These are phyloP conservation scores for Agrilus planipennis DNA, from an alignment of 1,140 invertebrate genomes.

Conservation along the genomic window DNA sequence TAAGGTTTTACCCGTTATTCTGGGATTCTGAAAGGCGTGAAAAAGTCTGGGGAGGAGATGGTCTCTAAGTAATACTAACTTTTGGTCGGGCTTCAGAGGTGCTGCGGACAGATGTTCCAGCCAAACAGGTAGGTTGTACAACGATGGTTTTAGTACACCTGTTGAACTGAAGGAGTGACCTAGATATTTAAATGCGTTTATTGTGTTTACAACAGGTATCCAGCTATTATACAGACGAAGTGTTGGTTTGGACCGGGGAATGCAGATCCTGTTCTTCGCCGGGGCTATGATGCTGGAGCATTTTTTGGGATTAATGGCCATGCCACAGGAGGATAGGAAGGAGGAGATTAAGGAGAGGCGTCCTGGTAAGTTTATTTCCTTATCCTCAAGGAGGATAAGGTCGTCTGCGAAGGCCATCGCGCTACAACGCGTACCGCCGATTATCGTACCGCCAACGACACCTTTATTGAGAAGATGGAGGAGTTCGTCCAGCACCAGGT, in stretches of 20 bases:
- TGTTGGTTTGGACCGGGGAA: conserved; percentile 5
- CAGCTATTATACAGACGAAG: conserved; percentile 9
- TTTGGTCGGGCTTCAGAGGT: conserved; percentile 28
- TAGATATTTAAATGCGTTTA: conserved; percentile 16
- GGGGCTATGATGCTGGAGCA: conserved; percentile 25
- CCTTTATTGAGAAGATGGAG: conserved; percentile 8
- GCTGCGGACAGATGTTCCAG: conserved; percentile 13
- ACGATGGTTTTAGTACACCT: conserved; percentile 13
- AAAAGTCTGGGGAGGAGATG: conserved; percentile 13
- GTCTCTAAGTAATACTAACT: conserved; percentile 8
- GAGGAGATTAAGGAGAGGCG: background rate
- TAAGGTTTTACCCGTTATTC: conserved; percentile 4
- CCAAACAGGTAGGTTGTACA: conserved; percentile 12
- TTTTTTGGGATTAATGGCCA: conserved; percentile 24
- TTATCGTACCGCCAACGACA: conserved; percentile 3
- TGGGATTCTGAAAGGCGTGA: conserved; percentile 14
- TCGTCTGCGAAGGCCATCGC: conserved; percentile 35
- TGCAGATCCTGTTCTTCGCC: conserved; percentile 10
- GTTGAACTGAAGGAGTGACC: conserved; percentile 9
- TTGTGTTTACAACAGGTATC: conserved; percentile 9
- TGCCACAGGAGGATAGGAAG: conserved; percentile 6
- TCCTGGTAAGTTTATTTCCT: conserved; percentile 6
- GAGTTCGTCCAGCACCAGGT: conserved; percentile 32
- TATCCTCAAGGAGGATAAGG: conserved; percentile 23
- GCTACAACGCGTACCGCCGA: conserved; percentile 10